phyloP scores from a whole-genome alignment of 2,113 vertebrate species.

The Brachyhypopomus occidentalis region DNA sequence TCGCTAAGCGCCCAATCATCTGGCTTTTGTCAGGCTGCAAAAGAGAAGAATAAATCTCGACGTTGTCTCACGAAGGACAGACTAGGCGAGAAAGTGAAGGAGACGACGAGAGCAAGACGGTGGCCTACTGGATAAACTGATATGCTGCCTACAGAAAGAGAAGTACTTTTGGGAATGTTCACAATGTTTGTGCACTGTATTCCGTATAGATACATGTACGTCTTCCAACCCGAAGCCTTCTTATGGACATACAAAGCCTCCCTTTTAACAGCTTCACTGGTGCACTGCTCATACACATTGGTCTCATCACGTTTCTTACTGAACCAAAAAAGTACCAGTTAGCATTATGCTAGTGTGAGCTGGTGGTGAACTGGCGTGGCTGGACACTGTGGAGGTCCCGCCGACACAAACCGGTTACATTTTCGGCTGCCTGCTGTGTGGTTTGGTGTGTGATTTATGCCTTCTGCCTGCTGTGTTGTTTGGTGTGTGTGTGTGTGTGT shows the following conservation, averaged over 20 bases:
- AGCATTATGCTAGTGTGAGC: neutral
- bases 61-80: neutral
- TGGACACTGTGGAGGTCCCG: neutral
- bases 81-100: neutral
- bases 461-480: too few relatives aligned
- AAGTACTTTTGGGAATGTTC: neutral
- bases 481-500: neutral
- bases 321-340: neutral
- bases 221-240: neutral
- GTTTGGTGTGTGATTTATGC: neutral
- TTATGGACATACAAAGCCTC: neutral
- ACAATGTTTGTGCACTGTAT: neutral
- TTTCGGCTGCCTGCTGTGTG: neutral
- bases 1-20: slow-evolving; percentile 28
- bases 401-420: neutral
- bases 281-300: too few relatives aligned
- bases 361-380: neutral
- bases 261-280: too few relatives aligned
- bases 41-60: slow-evolving; percentile 11
- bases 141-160: neutral
- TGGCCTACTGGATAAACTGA: neutral
- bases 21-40: slow-evolving; percentile 11
- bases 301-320: neutral
- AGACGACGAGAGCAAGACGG: neutral
- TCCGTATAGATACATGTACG: neutral